Conservation (phyloP, 2,888 invertebrate genomes). For the Harpagoxenus sublaevis region DNA sequence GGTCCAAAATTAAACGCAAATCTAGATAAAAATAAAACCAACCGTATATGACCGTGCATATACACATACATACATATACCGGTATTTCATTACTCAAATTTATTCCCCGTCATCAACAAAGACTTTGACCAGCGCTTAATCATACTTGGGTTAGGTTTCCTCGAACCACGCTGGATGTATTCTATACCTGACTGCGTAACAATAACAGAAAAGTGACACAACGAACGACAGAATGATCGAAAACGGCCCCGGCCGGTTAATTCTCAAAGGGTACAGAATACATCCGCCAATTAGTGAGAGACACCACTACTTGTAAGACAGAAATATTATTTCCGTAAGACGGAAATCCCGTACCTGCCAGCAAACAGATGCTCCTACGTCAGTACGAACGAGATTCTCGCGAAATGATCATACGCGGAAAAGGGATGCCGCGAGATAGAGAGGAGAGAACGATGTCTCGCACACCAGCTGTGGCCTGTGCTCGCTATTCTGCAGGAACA, state of each 20-base stretch:
- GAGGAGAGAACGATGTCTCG: slow-evolving; percentile 13
- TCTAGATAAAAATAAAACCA: slow-evolving; percentile 19
- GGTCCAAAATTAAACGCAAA: slow-evolving; percentile 50
- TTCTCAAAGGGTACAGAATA: slow-evolving; percentile 14
- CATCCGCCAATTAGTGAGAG: slow-evolving; percentile 34
- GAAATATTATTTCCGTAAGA: slow-evolving; percentile 39
- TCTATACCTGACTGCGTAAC: background rate
- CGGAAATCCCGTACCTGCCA: slow-evolving; percentile 39
- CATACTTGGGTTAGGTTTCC: background rate
- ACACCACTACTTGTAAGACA: slow-evolving; percentile 3
- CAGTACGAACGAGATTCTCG: background rate
- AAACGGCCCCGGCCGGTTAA: background rate
- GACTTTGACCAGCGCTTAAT: slow-evolving; percentile 15
- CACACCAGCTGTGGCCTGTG: slow-evolving; percentile 25
- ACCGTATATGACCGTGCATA: background rate
- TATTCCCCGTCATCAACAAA: background rate
- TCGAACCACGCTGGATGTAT: background rate
- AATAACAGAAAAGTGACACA: background rate
- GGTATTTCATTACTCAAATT: background rate
- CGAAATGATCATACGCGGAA: slow-evolving; percentile 17
- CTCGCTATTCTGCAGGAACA: slow-evolving; percentile 10
- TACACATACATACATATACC: background rate
- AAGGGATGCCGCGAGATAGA: background rate
- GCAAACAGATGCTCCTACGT: slow-evolving; percentile 21
- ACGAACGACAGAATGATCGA: slow-evolving; percentile 14